These are phyloP conservation scores for Procambarus clarkii DNA, from an alignment of 1,140 invertebrate genomes.

Conservation along the genomic window DNA sequence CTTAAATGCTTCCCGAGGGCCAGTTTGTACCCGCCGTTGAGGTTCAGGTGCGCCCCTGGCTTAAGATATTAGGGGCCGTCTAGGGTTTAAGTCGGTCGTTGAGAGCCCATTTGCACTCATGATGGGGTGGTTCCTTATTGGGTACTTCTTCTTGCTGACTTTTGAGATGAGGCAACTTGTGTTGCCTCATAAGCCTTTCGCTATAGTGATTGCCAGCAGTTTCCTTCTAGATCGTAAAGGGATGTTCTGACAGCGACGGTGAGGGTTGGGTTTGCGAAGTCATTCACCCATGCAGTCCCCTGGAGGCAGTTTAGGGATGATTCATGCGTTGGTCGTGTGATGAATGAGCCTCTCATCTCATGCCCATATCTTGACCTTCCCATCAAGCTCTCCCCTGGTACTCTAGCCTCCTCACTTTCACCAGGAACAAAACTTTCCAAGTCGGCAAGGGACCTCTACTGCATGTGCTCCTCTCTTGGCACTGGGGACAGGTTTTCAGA, in stretches of 20 bases:
- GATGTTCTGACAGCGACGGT: neutral
- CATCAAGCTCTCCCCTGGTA: too few species aligned
- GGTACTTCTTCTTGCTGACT: neutral
- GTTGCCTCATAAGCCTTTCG: neutral
- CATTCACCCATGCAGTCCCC: conserved; percentile 14
- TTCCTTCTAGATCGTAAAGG: neutral
- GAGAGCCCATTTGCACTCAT: conserved; percentile 36
- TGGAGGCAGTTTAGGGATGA: conserved; percentile 43
- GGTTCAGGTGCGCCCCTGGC: conserved; percentile 1
- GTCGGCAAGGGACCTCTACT: too few species aligned
- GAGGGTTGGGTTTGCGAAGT: neutral
- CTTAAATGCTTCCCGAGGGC: neutral
- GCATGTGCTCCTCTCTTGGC: too few species aligned
- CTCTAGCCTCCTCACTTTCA: too few species aligned
- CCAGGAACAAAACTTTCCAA: too few species aligned
- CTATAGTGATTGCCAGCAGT: neutral
- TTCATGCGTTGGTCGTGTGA: conserved; percentile 42
- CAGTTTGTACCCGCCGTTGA: conserved; percentile 27
- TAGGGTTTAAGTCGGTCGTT: conserved; percentile 34
- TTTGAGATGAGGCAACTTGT: neutral
- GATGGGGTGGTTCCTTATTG: neutral
- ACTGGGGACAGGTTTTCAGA: too few species aligned
- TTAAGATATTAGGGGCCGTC: conserved; percentile 36
- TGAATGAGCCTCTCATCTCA: conserved; percentile 44
- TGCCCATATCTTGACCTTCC: conserved; percentile 30